Conservation (phyloP, 2,113 vertebrate species). For the Trichomycterus rosablanca region DNA sequence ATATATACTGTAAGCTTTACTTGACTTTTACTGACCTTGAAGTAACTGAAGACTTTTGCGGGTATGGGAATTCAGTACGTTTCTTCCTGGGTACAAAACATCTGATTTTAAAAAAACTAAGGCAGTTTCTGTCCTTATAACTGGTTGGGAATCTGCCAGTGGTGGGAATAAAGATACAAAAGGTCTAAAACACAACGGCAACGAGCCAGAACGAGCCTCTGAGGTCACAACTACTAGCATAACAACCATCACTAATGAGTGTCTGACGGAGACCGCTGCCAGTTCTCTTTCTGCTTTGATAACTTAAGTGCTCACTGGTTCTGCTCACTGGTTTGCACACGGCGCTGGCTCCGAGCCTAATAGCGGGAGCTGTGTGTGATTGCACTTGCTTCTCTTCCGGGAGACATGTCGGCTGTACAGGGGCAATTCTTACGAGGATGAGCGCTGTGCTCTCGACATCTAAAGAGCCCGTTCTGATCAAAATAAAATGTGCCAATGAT, state of each 20-base stretch:
- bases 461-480: no score
- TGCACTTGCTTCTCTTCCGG: constrained; percentile 57
- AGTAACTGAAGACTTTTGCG: constrained; percentile 59
- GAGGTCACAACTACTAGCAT: constrained; percentile 55
- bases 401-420: constrained; percentile 49
- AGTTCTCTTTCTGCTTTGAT: constrained; percentile 33
- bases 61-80: constrained; percentile 63
- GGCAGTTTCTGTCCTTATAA: constrained; percentile 21
- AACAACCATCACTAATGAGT: constrained; percentile 53
- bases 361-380: constrained; percentile 59
- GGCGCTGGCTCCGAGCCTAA: constrained; percentile 58
- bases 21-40: constrained; percentile 64
- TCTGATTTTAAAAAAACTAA: constrained; percentile 16
- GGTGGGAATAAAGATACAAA: constrained; percentile 52
- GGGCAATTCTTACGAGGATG: constrained; percentile 32
- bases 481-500: no score
- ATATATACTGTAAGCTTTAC: constrained; percentile 53
- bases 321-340: constrained; percentile 54
- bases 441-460: neutral
- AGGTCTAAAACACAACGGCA: constrained; percentile 47
- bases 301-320: constrained; percentile 51
- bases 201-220: constrained; percentile 34
- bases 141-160: constrained; percentile 48
- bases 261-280: constrained; percentile 37
- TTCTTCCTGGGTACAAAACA: constrained; percentile 34